Base-by-base conservation (phyloP, 2,113 vertebrate genomes). In the Hucho hucho region DNA sequence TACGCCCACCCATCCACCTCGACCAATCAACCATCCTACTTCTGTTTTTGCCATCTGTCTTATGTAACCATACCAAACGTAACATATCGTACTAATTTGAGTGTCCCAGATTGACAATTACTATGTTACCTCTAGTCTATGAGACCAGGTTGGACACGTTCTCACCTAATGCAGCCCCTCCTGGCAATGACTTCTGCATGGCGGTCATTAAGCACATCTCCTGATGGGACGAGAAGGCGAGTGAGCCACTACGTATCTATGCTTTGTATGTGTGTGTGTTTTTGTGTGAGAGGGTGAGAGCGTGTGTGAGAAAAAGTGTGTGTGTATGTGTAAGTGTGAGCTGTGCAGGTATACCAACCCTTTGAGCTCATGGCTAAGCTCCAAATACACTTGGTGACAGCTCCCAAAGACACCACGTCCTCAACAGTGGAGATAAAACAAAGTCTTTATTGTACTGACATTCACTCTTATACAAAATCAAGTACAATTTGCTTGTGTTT, bases 361-460 rank as follows among this genome's bases (percentile, higher is more conserved):
- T 64, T 93, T 70, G 92, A 92, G 79, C 96, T 95, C 96, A 99
- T 95, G 64, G 93, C 90, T 46, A 89, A 92, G 66, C 84, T 91
- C 56, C 97, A 97, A 64, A 99, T 94, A 79, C 97, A 99, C 84
- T 99, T 99, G n/a, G 98, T 98, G 75, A 97, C 97, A 1, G 96
- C 98, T 88, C 96, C 98, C 90, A 99, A 69, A 37, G 98, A 95
- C 86, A 99, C 94, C 26, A 99, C 94, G 89, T 97, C 93, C 79
- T 74, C 85, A 72, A 87, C 95, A 85, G 56, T 69, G 71, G 61
- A 73, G 22, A 0, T 22, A 59, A 59, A 22, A n/a, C 20, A 59
- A n/a, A 59, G 47, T 12, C 4, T 0, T 59, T 59, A 56, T 13
- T 56, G 16, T 18, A 37, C 49, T 13, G 3, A 14, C 49, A 56